Conservation (phyloP, 2,113 vertebrate species). For the Semnopithecus entellus region DNA sequence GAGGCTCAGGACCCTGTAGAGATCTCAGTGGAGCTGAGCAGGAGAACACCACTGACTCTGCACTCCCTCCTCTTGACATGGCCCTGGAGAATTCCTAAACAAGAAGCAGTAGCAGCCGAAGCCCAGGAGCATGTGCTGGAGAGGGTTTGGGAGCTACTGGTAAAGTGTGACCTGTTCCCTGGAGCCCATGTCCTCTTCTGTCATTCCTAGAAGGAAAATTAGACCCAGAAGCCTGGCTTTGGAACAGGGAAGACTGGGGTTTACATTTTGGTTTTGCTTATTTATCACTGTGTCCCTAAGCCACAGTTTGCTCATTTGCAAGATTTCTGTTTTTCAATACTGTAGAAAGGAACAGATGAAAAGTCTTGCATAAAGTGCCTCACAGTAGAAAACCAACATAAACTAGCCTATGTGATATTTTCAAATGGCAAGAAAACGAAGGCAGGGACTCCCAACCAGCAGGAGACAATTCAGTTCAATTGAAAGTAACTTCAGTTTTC, state of each 20-base stretch:
- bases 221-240: not conserved
- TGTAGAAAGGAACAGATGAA: not conserved
- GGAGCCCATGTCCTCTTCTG: not conserved
- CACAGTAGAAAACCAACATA: not conserved
- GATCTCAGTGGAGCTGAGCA: fast-evolving
- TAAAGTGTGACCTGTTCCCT: not conserved
- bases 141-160: not conserved
- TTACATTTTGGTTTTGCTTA: not conserved
- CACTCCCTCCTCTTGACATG: not conserved
- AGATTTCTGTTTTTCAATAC: not conserved
- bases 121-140: not conserved
- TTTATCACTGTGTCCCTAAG: not conserved
- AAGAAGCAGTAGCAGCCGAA: not conserved
- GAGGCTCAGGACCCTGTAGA: not conserved
- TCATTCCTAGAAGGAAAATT: not conserved
- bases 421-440: not conserved
- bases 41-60: not conserved
- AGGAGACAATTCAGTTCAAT: not conserved
- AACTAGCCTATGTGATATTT: not conserved
- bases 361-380: not conserved
- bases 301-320: not conserved
- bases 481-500: not conserved
- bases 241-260: not conserved
- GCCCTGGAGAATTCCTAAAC: not conserved
- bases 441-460: not conserved